phyloP scores from a whole-genome alignment of 2,797 vertebrate genomes.

The Oreochromis mossambicus region DNA sequence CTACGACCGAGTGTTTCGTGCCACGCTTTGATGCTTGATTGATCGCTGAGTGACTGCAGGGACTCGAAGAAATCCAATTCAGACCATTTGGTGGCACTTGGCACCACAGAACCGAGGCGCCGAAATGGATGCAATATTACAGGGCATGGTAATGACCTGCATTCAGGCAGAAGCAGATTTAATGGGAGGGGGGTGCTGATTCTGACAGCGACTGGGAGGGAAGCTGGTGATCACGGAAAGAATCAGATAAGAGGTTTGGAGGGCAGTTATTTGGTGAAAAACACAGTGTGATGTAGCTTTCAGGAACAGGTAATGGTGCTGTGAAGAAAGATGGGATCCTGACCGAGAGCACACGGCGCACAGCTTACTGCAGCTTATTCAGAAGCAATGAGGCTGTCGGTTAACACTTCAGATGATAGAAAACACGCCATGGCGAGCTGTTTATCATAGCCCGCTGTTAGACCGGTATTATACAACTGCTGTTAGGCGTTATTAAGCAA shows the following conservation, averaged over 20 bases:
- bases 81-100: neutral
- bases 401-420: neutral
- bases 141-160: constrained; percentile 10
- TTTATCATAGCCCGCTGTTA: neutral
- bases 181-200: neutral
- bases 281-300: neutral
- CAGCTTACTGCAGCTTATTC: neutral
- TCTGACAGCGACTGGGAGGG: neutral
- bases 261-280: neutral
- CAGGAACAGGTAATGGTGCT: neutral
- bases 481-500: neutral
- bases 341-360: neutral
- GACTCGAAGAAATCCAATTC: neutral
- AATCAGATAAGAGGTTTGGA: constrained; percentile 5
- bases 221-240: neutral
- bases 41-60: neutral
- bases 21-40: neutral
- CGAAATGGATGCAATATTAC: neutral
- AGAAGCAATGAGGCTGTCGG: neutral
- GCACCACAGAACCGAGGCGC: neutral
- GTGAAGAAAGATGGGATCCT: neutral
- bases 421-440: neutral
- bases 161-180: neutral
- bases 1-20: accelerated
- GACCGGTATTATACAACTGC: neutral